Conservation (phyloP, 2,113 vertebrate species). For the Hystrix brachyura region DNA sequence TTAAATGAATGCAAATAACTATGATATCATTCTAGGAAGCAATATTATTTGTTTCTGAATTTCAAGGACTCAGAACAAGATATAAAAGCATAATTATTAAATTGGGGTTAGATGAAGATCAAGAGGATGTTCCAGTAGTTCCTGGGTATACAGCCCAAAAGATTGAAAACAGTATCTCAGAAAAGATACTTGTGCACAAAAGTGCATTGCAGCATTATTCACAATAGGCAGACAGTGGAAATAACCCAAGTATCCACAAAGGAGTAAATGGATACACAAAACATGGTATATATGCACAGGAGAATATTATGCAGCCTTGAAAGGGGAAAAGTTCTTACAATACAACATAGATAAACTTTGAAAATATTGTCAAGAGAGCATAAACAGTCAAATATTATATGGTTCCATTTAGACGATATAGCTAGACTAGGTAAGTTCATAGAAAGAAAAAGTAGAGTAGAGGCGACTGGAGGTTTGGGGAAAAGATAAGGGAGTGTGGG, state of each 20-base stretch:
- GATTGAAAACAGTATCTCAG: neutral
- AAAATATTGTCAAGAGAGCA: neutral
- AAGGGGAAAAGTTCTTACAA: neutral
- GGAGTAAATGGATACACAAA: neutral
- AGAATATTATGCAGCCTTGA: neutral
- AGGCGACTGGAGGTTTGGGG: neutral
- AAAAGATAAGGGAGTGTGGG: neutral
- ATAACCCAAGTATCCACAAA: neutral
- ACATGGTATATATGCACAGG: neutral
- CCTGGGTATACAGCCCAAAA: neutral
- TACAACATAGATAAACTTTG: neutral
- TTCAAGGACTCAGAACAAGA: neutral
- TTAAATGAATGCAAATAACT: neutral
- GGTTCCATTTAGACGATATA: neutral
- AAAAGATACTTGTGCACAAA: neutral
- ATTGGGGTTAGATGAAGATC: neutral
- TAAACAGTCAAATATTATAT: neutral
- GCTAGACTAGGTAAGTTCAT: neutral
- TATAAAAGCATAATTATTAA: neutral
- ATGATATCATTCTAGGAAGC: neutral
- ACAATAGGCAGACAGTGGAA: neutral
- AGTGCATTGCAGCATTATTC: neutral
- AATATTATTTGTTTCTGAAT: slow-evolving; percentile 5
- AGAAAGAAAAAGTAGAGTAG: neutral
- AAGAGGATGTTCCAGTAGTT: neutral